Conservation (phyloP, 2,888 invertebrate species). For the Physocephala rufipes region DNA sequence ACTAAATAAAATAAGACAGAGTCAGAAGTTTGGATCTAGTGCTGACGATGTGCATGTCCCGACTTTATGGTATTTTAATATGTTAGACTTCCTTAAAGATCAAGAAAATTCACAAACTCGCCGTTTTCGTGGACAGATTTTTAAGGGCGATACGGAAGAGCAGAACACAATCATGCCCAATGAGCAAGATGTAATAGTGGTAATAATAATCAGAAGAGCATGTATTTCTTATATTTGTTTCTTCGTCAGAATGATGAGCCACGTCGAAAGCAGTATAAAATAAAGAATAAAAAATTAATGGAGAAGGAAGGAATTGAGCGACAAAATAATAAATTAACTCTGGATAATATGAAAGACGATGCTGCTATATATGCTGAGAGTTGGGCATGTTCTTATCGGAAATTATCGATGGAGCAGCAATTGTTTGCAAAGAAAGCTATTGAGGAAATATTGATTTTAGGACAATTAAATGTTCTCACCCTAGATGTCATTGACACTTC, state of each 20-base stretch:
- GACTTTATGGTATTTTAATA: slow-evolving; percentile 37
- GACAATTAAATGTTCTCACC: slow-evolving; percentile 13
- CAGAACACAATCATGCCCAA: neutral
- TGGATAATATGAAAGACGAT: slow-evolving; percentile 3
- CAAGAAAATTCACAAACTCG: slow-evolving; percentile 4
- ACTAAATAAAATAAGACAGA: slow-evolving; percentile 27
- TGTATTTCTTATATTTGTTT: neutral
- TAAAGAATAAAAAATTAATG: neutral
- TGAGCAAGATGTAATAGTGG: neutral
- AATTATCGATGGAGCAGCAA: slow-evolving; percentile 7
- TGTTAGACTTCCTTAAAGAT: slow-evolving; percentile 30
- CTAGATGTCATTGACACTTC: slow-evolving; percentile 5
- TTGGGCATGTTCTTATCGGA: slow-evolving; percentile 27
- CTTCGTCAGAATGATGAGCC: neutral
- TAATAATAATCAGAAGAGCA: neutral
- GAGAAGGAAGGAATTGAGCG: neutral
- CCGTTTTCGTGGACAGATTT: neutral
- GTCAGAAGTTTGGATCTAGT: slow-evolving; percentile 11
- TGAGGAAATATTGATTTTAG: slow-evolving; percentile 23
- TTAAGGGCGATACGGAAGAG: neutral
- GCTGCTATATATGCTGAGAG: slow-evolving; percentile 24
- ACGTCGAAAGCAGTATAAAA: neutral
- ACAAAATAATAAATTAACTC: neutral
- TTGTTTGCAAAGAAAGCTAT: slow-evolving; percentile 25
- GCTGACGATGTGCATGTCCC: slow-evolving; percentile 24